Base-by-base conservation (phyloP, 2,888 invertebrate genomes). In the Argyra leucocephala region DNA sequence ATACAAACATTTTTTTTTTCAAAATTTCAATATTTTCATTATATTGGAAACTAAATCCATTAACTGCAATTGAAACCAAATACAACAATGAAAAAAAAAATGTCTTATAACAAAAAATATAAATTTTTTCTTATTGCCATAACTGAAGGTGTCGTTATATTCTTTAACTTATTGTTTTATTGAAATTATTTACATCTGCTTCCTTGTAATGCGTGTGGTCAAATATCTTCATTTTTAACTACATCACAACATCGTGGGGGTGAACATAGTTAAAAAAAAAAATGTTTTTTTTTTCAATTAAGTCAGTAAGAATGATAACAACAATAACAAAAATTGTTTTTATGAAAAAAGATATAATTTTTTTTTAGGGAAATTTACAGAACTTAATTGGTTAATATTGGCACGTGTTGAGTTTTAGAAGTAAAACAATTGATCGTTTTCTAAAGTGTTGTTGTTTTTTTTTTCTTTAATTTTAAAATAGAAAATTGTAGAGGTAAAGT, bases 161-260 rank as follows among this genome's bases (percentile, higher is more conserved):
- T 18, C 12, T 37, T 15, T 37, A 37, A 48, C 1, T n/a, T 48
- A 48, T 48, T 48, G 9, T 48, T 48, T 48, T 48, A 18, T 18
- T 18, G 12, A 48, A 12, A 48, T 48, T 18, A 18, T 48, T 48
- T 48, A 18, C 48, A 48, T 48, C 48, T 48, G 48, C 15, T 48
- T 48, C n/a, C 48, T n/a, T 48, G 48, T 48, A 48, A 48, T 48
- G 48, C n/a, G 48, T 48, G 48, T 48, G 48, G 48, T 48, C n/a
- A 48, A 48, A 48, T 48, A 48, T 48, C 48, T 48, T 48, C n/a
- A 48, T 48, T 48, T 48, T 48, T 48, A 48, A 48, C 12, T 15
- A 31, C 31, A 3, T 18, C 48, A 48, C 12, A 48, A n/a, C 48
- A 48, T 48, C 48, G 15, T 48, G 48, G 48, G 48, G 48, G 48